Base-by-base conservation (phyloP, 2,797 vertebrate species). In the Trachurus trachurus region DNA sequence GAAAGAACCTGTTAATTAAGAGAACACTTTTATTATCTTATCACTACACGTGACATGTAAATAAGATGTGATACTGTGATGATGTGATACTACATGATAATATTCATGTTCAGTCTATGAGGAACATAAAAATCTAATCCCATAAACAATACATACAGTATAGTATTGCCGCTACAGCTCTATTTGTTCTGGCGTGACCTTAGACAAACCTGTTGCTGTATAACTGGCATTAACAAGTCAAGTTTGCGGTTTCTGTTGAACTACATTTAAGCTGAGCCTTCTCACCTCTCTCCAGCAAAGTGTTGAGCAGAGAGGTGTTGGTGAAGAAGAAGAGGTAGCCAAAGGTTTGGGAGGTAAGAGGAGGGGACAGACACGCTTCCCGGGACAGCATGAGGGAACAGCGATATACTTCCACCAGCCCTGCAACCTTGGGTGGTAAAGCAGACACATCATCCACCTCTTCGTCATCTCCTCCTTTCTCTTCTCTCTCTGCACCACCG, bases 281-380 rank as follows among this genome's bases (percentile, higher is more conserved):
- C 89, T 93, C 89, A 98, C 97, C 97, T 97, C 97, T 95, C 88
- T 98, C 97, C 90, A 98, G 95, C 83, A 98, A 88, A 2, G 97
- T 97, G 78, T 98, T 98, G 88, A 98, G 95, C 81, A 98, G 92
- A 42, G 97, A 98, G 11, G 97, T 97, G 83, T 98, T 98, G 93
- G 97, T 98, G 93, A 98, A 98, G 92, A 98, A 98, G 92, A 98
- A 98, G 84, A 98, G 96, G 91, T 98, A 98, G 82, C 97, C 97
- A 0, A 98, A 98, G 4, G 97, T 98, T 92, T 98, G 97, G n/a
- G 97, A 98, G 66, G 97, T 97, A 37, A 98, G 96, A 1, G 97
- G 97, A 0, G 97, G 96, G 15, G 97, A 97, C 54, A 98, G 94
- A 79, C 96, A 96, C 0, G 96, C 97, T 54, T 97, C 96, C 57